Evolutionary conservation across 2,113 vertebrate genomes (phyloP), one percentile per base, ranked within the genome.

Genomic region (Pangasianodon gigas): DNA sequence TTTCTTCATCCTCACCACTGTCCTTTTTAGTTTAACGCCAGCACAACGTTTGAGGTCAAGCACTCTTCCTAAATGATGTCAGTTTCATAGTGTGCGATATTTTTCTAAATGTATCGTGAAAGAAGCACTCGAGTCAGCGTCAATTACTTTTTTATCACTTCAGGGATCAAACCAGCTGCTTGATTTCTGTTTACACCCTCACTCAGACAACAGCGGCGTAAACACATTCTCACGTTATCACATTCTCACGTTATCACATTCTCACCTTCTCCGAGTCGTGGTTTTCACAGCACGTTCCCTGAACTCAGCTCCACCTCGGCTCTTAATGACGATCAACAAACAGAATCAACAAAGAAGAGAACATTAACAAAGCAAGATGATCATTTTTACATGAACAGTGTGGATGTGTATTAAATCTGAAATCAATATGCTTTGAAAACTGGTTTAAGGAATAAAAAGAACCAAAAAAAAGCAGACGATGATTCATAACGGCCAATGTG

Each of bases 91-190:
- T 37, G 32, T 41, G 32, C 56, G 62, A 91, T 77, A 32, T 60
- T 65, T 87, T 91, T 91, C 41, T 69, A 79, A 89, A 87, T 65
- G 13, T 51, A 67, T 89, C 37, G 51, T 71, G 41, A 81, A 80
- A 41, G 51, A 48, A 44, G 71, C 62, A 83, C 90, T 88, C 67
- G 9, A 86, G 74, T 62, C 83, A 56, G 87, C 24, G 48, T 58
- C 79, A 4, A 29, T 87, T 26, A 69, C 74, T 88, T 82, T 83
- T 90, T 65, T 6, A 46, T 79, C 88, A 90, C 91, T 80, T 86
- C 56, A 4, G 77, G 86, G 88, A 90, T 89, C 62, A 85, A 62
- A 89, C 83, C 65, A 80, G 65, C 81, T 84, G 88, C 67, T 84
- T 58, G n/a, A 41, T 58, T 58, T 21, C 19, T 37, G 52, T 79